These are phyloP conservation scores for Drosophila pseudotakahashii DNA, from an alignment of 2,888 invertebrate genomes.

Conservation along the genomic window DNA sequence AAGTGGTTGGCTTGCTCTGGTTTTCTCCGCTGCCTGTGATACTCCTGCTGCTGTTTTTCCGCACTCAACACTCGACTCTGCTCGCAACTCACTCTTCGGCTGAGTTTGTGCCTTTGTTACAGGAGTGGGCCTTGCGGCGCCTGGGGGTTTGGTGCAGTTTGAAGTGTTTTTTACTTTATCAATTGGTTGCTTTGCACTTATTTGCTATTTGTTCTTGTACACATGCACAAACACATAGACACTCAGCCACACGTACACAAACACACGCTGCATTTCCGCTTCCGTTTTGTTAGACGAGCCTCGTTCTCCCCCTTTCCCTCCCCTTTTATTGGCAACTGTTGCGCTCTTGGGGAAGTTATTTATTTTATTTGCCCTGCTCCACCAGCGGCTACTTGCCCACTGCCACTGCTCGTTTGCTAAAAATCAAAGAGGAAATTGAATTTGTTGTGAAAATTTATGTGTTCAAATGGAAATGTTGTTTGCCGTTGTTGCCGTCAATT, in stretches of 20 bases:
- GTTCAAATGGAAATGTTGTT: slow-evolving; percentile 75
- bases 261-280: slow-evolving; percentile 68
- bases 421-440: slow-evolving; percentile 79
- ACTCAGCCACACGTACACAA: slow-evolving; percentile 21
- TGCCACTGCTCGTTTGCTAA: slow-evolving; percentile 72
- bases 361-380: slow-evolving; percentile 65
- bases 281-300: slow-evolving; percentile 67
- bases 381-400: slow-evolving; percentile 26
- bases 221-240: slow-evolving; percentile 35
- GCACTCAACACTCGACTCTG: slow-evolving; percentile 27
- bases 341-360: slow-evolving; percentile 74
- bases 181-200: slow-evolving; percentile 79
- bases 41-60: slow-evolving; percentile 40
- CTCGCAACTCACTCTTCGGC: slow-evolving; percentile 19
- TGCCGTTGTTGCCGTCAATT: slow-evolving; percentile 71
- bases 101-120: slow-evolving; percentile 66
- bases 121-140: slow-evolving; percentile 33
- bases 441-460: slow-evolving; percentile 78
- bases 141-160: slow-evolving; percentile 51
- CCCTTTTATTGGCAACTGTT: slow-evolving; percentile 67
- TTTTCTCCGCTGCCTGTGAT: slow-evolving; percentile 34
- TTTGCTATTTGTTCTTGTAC: slow-evolving; percentile 75
- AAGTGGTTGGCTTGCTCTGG: slow-evolving; percentile 77
- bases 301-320: slow-evolving; percentile 11
- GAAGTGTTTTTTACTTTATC: slow-evolving; percentile 76